These are phyloP conservation scores for Oryzias melastigma DNA, from an alignment of 2,113 vertebrate genomes.

Conservation along the genomic window DNA sequence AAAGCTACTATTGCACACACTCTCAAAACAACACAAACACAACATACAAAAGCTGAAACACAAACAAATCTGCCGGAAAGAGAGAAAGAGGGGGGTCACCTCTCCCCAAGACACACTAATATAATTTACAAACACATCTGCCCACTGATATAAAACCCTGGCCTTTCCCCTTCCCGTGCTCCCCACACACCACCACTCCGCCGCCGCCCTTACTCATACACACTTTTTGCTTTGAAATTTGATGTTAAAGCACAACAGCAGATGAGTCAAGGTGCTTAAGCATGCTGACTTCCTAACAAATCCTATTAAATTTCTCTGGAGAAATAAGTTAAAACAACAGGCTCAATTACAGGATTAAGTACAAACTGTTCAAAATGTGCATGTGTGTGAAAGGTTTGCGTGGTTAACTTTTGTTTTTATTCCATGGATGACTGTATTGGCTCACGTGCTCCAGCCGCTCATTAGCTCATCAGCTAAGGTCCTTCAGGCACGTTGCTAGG, in stretches of 20 bases:
- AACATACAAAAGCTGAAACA: not conserved
- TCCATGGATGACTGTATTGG: too few species aligned
- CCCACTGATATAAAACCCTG: slow-evolving; percentile 17
- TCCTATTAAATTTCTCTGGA: slow-evolving; percentile 38
- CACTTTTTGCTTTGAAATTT: slow-evolving; percentile 52
- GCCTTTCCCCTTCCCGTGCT: slow-evolving; percentile 2
- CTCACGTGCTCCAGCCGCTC: too few species aligned
- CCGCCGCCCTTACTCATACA: too few species aligned
- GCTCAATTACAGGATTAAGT: too few species aligned
- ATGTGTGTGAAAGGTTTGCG: too few species aligned
- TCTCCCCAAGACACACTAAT: not conserved
- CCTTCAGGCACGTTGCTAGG: too few species aligned
- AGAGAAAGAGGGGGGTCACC: not conserved
- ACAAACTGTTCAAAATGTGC: too few species aligned
- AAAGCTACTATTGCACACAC: not conserved
- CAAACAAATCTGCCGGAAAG: not conserved
- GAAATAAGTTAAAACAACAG: slow-evolving; percentile 15
- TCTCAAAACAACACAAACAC: not conserved
- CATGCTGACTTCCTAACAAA: slow-evolving; percentile 41
- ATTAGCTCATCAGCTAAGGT: too few species aligned
- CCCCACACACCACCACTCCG: slow-evolving; percentile 23
- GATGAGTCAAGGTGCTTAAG: slow-evolving; percentile 51
- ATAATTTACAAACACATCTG: slow-evolving; percentile 43
- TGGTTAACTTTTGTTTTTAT: not conserved
- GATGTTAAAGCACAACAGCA: slow-evolving; percentile 48